These are phyloP conservation scores for Panopea generosa DNA, from an alignment of 2,888 invertebrate species.

Conservation along the genomic window DNA sequence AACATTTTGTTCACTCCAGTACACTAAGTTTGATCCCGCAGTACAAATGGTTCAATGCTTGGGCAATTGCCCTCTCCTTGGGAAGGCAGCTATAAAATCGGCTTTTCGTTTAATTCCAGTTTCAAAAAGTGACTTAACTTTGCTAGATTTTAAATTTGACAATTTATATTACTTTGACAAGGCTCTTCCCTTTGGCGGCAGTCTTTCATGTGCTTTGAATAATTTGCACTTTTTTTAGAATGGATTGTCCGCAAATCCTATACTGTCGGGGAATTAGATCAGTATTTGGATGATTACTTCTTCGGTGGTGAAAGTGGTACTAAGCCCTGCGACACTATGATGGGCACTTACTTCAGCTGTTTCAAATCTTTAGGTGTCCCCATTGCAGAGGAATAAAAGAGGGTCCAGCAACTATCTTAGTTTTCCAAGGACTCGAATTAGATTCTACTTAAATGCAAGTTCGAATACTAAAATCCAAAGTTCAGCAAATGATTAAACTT, in stretches of 20 bases:
- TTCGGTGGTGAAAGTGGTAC: constrained; percentile 5
- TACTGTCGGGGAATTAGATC: not conserved
- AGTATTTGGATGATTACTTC: constrained; percentile 38
- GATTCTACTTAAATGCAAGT: constrained; percentile 16
- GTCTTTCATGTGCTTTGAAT: constrained; percentile 19
- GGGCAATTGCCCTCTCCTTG: constrained; percentile 22
- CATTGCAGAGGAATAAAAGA: constrained; percentile 17
- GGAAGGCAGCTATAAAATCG: constrained; percentile 45
- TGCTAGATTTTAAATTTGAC: constrained; percentile 36
- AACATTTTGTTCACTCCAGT: constrained; percentile 25
- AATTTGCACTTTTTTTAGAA: constrained; percentile 35
- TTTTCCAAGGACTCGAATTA: constrained; percentile 10
- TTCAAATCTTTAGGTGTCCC: constrained; percentile 11
- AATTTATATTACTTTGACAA: constrained; percentile 37
- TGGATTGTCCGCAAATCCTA: constrained; percentile 7
- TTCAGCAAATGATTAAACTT: constrained; percentile 4
- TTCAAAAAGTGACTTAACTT: constrained; percentile 42
- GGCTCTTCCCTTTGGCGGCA: constrained; percentile 32
- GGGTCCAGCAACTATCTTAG: constrained; percentile 5
- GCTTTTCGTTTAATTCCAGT: constrained; percentile 48
- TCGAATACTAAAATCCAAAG: not conserved
- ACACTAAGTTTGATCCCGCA: constrained; percentile 37
- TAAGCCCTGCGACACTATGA: not conserved
- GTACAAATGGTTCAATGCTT: constrained; percentile 26
- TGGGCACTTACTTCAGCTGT: constrained; percentile 2